Base-by-base conservation (phyloP, 2,113 vertebrate genomes). In the Dinomys branickii region DNA sequence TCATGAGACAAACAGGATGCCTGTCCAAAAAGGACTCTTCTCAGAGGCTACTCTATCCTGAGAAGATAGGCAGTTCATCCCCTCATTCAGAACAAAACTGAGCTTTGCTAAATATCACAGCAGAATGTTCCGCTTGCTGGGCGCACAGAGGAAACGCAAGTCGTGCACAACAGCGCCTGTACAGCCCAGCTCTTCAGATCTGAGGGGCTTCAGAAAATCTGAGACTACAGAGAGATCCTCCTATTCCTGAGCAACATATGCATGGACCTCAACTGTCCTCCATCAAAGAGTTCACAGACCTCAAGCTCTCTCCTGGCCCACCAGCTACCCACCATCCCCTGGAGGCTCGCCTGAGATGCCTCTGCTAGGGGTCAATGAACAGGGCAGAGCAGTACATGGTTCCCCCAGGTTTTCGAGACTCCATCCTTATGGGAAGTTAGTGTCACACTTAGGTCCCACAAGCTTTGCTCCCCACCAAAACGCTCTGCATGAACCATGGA, bases 261-360 rank as follows among this genome's bases (percentile, higher is more conserved):
- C 12, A 65, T 2, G 3, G 63, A 77, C 33, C 50, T 69, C 1
- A 0, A 6, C 2, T 30, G 58, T 81, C 26, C 56, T 26, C 35
- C 44, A 71, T 52, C 22, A 54, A 13, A 50, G 17, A 2, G 73
- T 38, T 33, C 30, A 28, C 47, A 81, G 77, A 65, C 19, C 22
- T 63, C 77, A 71, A 24, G 2, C 6, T 50, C 19, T 17, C 5
- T 10, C 11, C 58, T 28, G 24, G 44, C 7, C 30, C 33, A 19
- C 2, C 1, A 69, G 47, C 17, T 11, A 7, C 0, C 3, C 3
- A 16, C 17, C 20, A 9, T 0, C 3, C 3, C 12, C 13, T 26
- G 52, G 82, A 6, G 5, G 28, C 3, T 63, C 9, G 24, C 26
- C 16, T 56, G 38, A 87, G 7, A 8, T 16, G 50, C 38, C 30